These are phyloP conservation scores for Tichodroma muraria DNA, from an alignment of 2,113 vertebrate genomes.

Conservation along the genomic window DNA sequence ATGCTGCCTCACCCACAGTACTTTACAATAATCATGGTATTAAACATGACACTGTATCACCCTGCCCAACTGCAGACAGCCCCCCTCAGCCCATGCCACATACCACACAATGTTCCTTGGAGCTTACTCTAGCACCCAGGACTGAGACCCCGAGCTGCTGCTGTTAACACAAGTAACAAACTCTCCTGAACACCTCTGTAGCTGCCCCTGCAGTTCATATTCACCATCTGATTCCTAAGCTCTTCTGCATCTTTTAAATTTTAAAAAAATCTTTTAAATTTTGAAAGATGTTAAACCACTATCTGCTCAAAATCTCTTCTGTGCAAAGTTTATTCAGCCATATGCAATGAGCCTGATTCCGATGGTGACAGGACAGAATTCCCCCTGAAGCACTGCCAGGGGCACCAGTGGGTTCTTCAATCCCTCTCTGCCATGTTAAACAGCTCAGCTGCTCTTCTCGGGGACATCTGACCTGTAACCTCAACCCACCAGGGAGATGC, in stretches of 20 bases:
- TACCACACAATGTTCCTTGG: neutral
- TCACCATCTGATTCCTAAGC: neutral
- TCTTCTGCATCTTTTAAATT: neutral
- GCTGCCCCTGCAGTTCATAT: neutral
- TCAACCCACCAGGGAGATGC: neutral
- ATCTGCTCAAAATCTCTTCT: neutral
- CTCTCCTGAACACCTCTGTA: neutral
- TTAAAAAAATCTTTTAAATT: neutral
- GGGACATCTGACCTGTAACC: neutral
- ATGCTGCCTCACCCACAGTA: neutral
- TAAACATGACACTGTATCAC: neutral
- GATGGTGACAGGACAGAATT: accelerated
- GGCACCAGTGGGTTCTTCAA: neutral
- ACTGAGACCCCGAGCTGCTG: neutral
- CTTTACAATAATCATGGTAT: neutral
- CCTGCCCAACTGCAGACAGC: neutral
- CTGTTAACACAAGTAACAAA: neutral
- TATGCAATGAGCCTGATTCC: neutral
- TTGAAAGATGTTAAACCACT: neutral
- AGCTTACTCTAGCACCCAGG: neutral
- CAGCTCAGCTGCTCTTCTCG: neutral
- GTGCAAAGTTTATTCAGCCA: neutral
- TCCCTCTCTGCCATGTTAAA: neutral
- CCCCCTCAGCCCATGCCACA: neutral
- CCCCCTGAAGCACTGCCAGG: neutral